A percentile compares a stretch with the other conserved stretches of the same genome.
Conservation (phyloP, 2,888 invertebrate species). For the Chrysomela aeneicollis region DNA sequence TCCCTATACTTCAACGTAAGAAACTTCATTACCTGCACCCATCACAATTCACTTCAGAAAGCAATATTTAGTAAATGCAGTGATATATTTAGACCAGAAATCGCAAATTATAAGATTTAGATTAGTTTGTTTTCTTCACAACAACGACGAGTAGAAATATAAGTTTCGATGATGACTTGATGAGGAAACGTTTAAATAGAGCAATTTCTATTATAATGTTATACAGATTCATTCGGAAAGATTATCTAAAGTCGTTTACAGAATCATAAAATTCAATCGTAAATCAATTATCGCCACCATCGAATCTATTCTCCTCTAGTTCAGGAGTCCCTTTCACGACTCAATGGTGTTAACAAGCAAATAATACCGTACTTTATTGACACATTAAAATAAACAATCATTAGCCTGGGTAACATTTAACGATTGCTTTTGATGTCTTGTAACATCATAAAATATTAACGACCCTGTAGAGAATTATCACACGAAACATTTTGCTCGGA, state of each 20-base stretch:
- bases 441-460: slow-evolving; percentile 43
- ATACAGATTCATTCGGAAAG: neutral
- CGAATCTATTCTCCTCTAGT: slow-evolving; percentile 12
- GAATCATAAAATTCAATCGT: neutral
- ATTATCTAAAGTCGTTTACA: neutral
- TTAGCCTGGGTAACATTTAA: slow-evolving; percentile 30
- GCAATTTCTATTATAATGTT: no score
- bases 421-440: slow-evolving; percentile 38
- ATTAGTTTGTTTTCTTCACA: no score
- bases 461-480: slow-evolving; percentile 26
- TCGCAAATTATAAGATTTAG: no score
- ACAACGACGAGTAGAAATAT: no score
- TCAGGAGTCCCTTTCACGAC: slow-evolving; percentile 12
- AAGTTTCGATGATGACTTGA: no score
- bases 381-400: slow-evolving; percentile 39
- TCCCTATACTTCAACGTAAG: no score
- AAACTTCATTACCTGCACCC: no score
- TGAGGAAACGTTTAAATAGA: no score
- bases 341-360: slow-evolving; percentile 25
- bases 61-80: no score
- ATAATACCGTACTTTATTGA: slow-evolving; percentile 29
- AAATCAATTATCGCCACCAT: slow-evolving; percentile 14
- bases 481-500: slow-evolving; percentile 13
- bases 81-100: no score
- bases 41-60: no score